These are phyloP conservation scores for Mus pahari DNA, from an alignment of 2,113 vertebrate species.

Conservation along the genomic window DNA sequence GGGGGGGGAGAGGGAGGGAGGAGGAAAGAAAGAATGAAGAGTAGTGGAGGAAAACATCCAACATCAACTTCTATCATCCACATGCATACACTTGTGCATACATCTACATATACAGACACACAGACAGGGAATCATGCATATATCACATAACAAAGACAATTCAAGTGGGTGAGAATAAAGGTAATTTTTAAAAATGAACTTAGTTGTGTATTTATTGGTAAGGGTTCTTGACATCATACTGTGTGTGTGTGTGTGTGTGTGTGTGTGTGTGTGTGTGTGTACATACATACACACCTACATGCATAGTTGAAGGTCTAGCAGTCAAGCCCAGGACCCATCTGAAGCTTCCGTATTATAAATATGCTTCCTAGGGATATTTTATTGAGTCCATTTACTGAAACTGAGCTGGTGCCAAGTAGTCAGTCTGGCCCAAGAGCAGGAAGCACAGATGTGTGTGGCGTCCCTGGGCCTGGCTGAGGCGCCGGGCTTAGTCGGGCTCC, in stretches of 20 bases:
- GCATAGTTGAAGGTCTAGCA: not conserved
- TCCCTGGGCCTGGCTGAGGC: not conserved
- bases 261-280: not conserved
- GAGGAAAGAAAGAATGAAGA: not conserved
- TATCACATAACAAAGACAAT: not conserved
- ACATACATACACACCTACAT: not conserved
- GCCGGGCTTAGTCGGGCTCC: not conserved
- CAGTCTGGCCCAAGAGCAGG: not conserved
- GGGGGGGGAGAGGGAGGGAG: rapidly evolving
- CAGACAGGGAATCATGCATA: not conserved
- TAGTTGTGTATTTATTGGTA: not conserved
- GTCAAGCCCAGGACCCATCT: not conserved
- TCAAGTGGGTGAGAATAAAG: not conserved
- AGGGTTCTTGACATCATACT: not conserved
- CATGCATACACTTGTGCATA: not conserved
- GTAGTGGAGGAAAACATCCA: not conserved
- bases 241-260: not conserved
- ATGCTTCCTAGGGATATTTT: not conserved
- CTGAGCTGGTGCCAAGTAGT: slow-evolving; percentile 49
- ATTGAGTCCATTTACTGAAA: slow-evolving; percentile 39
- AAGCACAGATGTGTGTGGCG: not conserved
- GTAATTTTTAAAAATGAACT: not conserved
- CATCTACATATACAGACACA: not conserved
- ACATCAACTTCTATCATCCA: not conserved
- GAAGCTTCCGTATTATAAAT: slow-evolving; percentile 28